Base-by-base conservation (phyloP, 2,888 invertebrate species). In the Cremastobaeus sp. region DNA sequence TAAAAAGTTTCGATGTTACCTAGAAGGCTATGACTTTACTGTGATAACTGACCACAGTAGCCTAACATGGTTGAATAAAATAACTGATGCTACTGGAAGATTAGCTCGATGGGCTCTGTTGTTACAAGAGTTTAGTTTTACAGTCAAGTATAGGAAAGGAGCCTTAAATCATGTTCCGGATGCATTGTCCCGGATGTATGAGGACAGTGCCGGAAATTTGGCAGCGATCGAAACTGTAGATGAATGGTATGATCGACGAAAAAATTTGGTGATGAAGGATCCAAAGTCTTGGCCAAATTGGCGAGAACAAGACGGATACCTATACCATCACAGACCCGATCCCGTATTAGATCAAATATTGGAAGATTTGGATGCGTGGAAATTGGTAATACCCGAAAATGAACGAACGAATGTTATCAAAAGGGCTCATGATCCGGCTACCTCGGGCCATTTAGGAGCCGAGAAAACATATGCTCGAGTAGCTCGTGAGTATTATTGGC, bases 21-120 rank as follows among this genome's bases (percentile, higher is more conserved):
- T n/a, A n/a, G n/a, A n/a, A n/a, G n/a, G n/a, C n/a, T n/a, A n/a
- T n/a, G n/a, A n/a, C n/a, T n/a, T n/a, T n/a, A n/a, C n/a, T n/a
- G n/a, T n/a, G n/a, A n/a, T n/a, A n/a, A n/a, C n/a, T n/a, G n/a
- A n/a, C n/a, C n/a, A n/a, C n/a, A n/a, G n/a, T n/a, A n/a, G n/a
- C n/a, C n/a, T n/a, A n/a, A n/a, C n/a, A n/a, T n/a, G n/a, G n/a
- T n/a, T n/a, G n/a, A n/a, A n/a, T 52, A 2, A 52, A 0, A 52
- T 78, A 0, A 81, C 81, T 0, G 79, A 81, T 21, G 72, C 47
- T 1, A 47, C 47, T 0, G 30, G 47, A 3, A 0, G 30, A n/a
- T 11, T 47, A n/a, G 47, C 47, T 3, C 20, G 17, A 12, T 47
- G 47, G 47, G 28, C 47, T 0, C 6, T 47, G 12, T 3, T 9